Conservation (phyloP, 2,113 vertebrate genomes). For the Galbula dea region DNA sequence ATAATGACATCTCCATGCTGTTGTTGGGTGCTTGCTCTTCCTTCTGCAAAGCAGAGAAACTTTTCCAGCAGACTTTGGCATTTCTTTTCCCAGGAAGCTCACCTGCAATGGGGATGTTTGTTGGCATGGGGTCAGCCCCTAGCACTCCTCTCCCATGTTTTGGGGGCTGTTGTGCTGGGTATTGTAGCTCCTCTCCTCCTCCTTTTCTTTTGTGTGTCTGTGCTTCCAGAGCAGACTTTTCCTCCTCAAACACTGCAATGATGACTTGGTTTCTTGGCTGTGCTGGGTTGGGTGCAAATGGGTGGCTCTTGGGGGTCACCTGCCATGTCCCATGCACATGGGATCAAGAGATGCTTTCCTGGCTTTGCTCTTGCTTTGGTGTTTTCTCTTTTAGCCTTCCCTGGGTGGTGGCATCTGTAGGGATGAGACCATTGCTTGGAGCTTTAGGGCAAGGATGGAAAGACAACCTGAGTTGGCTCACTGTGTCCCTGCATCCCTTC, state of each 20-base stretch:
- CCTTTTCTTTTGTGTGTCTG: background rate
- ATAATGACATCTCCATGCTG: constrained; percentile 19
- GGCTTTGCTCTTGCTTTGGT: background rate
- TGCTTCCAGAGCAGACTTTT: background rate
- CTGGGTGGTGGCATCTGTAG: background rate
- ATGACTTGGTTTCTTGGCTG: background rate
- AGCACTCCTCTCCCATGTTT: accelerated
- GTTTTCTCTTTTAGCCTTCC: background rate
- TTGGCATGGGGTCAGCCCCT: background rate
- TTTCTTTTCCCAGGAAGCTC: constrained; percentile 13
- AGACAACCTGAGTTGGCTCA: accelerated
- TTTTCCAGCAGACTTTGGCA: constrained; percentile 20
- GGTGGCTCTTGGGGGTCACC: background rate
- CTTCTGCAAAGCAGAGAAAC: constrained; percentile 2
- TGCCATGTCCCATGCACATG: accelerated
- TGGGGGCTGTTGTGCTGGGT: accelerated
- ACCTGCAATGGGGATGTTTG: background rate
- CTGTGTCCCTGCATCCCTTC: background rate
- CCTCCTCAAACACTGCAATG: background rate
- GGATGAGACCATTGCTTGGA: background rate
- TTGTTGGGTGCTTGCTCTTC: background rate
- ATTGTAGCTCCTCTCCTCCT: background rate
- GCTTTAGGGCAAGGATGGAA: background rate
- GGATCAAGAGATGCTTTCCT: background rate
- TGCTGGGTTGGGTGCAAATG: background rate